Evolutionary conservation across 2,888 invertebrate genomes (phyloP).

Genomic region (Sesamia inferens): DNA sequence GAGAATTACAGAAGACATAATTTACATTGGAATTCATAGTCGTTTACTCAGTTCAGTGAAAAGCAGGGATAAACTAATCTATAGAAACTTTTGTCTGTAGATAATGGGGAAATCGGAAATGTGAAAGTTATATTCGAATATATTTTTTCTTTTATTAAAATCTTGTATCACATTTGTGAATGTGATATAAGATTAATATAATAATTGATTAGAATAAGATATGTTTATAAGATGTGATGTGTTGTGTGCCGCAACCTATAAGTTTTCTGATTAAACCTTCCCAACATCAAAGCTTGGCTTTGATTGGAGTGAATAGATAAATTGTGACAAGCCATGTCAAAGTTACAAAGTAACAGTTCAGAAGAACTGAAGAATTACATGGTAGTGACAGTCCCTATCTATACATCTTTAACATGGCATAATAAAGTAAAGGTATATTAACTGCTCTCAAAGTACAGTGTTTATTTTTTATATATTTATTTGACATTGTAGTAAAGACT

Average conservation of each 20-base stretch:
- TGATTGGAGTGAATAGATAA: conserved; percentile 23
- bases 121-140: too few species aligned
- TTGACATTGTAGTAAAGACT: too few species aligned
- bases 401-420: too few species aligned
- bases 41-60: background rate
- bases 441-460: too few species aligned
- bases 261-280: background rate
- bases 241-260: background rate
- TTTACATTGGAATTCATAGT: background rate
- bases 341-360: conserved; percentile 12
- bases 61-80: background rate
- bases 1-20: background rate
- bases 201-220: background rate
- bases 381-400: too few species aligned
- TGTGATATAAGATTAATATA: background rate
- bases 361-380: conserved; percentile 1
- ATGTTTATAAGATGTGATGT: background rate
- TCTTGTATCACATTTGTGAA: too few species aligned
- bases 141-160: too few species aligned
- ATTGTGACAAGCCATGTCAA: background rate
- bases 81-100: too few species aligned
- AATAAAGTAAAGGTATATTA: too few species aligned
- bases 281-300: background rate
- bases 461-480: too few species aligned
- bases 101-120: too few species aligned